Percentiles rank a stretch among this genome's conserved stretches.
Evolutionary conservation across 1,140 invertebrate genomes (phyloP).

Genomic region (silkworm (Bombyx mori)): DNA sequence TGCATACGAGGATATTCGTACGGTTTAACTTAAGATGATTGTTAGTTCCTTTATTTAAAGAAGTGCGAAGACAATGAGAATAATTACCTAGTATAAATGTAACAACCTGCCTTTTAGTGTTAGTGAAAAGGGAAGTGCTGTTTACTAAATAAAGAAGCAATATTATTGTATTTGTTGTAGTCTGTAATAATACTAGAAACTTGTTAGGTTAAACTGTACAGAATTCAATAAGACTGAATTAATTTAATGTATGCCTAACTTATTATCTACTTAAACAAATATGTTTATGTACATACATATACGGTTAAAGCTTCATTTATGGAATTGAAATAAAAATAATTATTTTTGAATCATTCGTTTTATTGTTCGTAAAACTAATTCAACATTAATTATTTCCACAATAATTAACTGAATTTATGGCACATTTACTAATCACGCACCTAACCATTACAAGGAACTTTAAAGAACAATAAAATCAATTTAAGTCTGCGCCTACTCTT

Average conservation of each 20-base stretch:
- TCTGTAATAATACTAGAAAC: no score
- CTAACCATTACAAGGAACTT: neutral
- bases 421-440: no score
- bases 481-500: neutral
- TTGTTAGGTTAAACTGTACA: constrained; percentile 47
- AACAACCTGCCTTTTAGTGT: no score
- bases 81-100: no score
- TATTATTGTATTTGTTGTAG: no score
- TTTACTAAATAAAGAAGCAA: neutral
- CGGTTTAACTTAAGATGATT: no score
- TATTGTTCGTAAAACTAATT: constrained; percentile 12
- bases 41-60: no score
- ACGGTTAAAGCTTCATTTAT: constrained; percentile 18
- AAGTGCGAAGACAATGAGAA: no score
- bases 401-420: constrained; percentile 12
- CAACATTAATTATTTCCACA: constrained; percentile 3
- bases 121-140: neutral
- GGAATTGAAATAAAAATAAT: constrained; percentile 55
- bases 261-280: constrained; percentile 32
- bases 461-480: neutral
- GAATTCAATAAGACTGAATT: constrained; percentile 61
- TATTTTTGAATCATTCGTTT: constrained; percentile 17
- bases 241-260: constrained; percentile 39
- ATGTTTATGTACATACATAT: constrained; percentile 47
- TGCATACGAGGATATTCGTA: no score